Evolutionary conservation across 2,888 invertebrate genomes (phyloP).

Genomic region (Therioaphis trifolii): DNA sequence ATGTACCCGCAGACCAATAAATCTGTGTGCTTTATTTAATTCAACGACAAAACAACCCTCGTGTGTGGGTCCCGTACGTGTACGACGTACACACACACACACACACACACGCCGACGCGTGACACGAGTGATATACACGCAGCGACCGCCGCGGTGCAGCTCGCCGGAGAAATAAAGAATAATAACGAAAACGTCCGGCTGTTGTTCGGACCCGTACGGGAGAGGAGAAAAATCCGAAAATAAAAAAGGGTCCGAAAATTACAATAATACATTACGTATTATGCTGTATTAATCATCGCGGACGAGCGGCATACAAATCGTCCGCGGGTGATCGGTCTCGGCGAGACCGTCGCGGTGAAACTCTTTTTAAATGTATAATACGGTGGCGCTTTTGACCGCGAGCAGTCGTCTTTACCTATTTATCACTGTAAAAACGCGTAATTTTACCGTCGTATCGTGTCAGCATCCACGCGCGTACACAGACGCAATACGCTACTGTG

Average conservation of each 20-base stretch:
- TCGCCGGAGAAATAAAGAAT: neutral
- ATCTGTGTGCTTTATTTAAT: conserved; percentile 30
- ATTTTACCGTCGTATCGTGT: no score
- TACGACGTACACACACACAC: no score
- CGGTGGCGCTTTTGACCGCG: conserved; percentile 17
- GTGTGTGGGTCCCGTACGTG: neutral
- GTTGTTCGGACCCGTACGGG: neutral
- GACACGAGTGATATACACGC: no score
- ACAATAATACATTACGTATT: no score
- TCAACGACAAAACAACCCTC: conserved; percentile 43
- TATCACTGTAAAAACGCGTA: no score
- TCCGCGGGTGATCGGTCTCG: neutral
- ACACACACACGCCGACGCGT: no score
- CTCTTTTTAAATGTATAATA: no score
- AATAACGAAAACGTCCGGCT: conserved; percentile 2
- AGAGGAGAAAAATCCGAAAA: neutral
- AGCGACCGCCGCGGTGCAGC: neutral
- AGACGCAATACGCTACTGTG: no score
- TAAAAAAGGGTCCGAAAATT: neutral
- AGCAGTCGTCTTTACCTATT: neutral
- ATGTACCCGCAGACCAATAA: conserved; percentile 50
- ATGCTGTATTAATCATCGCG: conserved; percentile 18
- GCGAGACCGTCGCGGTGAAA: conserved; percentile 29
- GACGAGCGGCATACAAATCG: neutral
- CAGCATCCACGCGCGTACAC: no score